A percentile compares a stretch with the other conserved stretches of the same genome.
Evolutionary conservation across 2,113 vertebrate genomes (phyloP).

Genomic region (Dolichotis patagonum): DNA sequence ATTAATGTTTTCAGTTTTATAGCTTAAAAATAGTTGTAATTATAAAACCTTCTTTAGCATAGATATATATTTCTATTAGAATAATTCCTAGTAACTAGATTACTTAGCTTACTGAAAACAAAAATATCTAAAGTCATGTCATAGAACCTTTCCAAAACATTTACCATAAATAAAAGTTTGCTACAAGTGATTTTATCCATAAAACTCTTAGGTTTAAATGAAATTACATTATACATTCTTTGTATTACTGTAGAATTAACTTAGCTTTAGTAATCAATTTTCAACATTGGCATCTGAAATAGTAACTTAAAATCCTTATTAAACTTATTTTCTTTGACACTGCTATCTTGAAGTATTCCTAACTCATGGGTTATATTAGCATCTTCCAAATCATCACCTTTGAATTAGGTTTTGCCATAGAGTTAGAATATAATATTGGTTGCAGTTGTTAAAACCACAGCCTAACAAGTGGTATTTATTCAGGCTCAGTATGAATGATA

Average conservation of each 20-base stretch:
- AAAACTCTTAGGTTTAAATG: slow-evolving; percentile 25
- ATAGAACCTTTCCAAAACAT: slow-evolving; percentile 38
- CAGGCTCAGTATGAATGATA: slow-evolving; percentile 48
- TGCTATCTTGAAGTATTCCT: background rate
- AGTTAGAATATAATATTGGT: background rate
- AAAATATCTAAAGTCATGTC: background rate
- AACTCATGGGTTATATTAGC: background rate
- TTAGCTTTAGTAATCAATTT: slow-evolving; percentile 45
- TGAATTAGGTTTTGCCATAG: background rate
- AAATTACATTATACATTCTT: background rate
- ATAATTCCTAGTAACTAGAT: background rate
- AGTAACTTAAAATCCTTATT: slow-evolving; percentile 39
- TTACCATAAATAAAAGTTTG: slow-evolving; percentile 30
- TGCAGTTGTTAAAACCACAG: slow-evolving; percentile 51
- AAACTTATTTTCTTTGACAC: slow-evolving; percentile 47
- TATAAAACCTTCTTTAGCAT: slow-evolving; percentile 34
- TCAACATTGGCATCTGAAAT: slow-evolving; percentile 46
- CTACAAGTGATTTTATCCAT: slow-evolving; percentile 28
- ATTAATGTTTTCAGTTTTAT: slow-evolving; percentile 45
- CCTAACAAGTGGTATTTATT: slow-evolving; percentile 20
- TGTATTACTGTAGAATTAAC: slow-evolving; percentile 45
- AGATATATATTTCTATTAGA: background rate
- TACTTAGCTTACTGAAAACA: slow-evolving; percentile 27
- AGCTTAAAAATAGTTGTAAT: background rate
- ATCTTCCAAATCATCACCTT: slow-evolving; percentile 26